These are phyloP conservation scores for Chrysolina americana DNA, from an alignment of 2,888 invertebrate genomes.

Conservation along the genomic window DNA sequence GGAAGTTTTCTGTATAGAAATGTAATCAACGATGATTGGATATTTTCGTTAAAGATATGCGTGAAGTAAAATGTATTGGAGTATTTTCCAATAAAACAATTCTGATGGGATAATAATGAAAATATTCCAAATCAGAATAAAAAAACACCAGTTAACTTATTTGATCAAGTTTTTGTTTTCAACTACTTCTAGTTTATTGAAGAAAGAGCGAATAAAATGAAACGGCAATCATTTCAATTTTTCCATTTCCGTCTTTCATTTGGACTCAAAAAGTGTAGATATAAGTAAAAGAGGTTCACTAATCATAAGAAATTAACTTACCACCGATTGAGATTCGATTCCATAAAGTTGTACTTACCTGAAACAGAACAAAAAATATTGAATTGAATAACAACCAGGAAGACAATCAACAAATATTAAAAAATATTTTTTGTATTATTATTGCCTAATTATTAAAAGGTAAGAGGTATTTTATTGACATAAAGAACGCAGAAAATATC, in stretches of 20 bases:
- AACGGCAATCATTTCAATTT: neutral
- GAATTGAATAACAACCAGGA: neutral
- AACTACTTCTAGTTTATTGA: no score
- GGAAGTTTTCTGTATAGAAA: neutral
- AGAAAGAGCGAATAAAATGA: no score
- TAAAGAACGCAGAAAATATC: no score
- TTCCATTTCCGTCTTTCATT: neutral
- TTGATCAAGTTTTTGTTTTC: no score
- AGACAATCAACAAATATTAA: neutral
- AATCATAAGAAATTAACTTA: neutral
- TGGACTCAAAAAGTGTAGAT: neutral
- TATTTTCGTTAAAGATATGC: no score
- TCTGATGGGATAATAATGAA: no score
- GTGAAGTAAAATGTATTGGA: no score
- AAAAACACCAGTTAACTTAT: no score
- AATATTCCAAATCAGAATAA: no score
- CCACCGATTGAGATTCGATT: neutral
- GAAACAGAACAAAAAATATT: neutral
- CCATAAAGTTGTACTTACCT: conserved; percentile 7
- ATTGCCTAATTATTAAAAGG: neutral
- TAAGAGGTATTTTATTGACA: no score
- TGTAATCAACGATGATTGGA: neutral
- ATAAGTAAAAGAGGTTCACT: neutral
- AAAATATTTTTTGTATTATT: neutral
- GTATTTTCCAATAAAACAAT: no score